Evolutionary conservation across 1,140 invertebrate genomes (phyloP).

Genomic region (Macrosteles quadrilineatus): DNA sequence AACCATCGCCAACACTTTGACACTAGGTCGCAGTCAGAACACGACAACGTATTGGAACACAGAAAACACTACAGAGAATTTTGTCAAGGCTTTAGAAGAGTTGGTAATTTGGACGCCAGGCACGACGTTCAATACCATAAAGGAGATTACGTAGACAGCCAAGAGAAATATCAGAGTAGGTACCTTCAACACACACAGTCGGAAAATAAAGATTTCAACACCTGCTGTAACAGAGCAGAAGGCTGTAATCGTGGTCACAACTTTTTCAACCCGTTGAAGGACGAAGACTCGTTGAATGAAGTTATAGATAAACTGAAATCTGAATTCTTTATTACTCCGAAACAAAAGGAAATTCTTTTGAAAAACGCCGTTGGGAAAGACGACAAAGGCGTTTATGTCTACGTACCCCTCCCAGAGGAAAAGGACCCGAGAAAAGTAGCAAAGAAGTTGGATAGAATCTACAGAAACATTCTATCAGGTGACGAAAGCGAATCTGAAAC

Average conservation of each 20-base stretch:
- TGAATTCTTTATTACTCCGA: slow-evolving; percentile 7
- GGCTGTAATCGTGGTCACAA: background rate
- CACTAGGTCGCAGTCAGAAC: background rate
- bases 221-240: background rate
- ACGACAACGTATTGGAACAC: background rate
- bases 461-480: background rate
- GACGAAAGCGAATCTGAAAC: background rate
- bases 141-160: background rate
- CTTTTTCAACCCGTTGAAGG: background rate
- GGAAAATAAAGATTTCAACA: background rate
- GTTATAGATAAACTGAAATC: slow-evolving; percentile 15
- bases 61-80: background rate
- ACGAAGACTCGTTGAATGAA: background rate
- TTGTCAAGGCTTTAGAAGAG: background rate
- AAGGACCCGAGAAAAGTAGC: slow-evolving; percentile 14
- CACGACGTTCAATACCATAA: background rate
- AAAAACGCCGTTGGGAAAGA: background rate
- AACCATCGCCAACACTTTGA: too few species aligned
- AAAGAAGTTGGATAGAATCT: background rate
- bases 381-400: slow-evolving; percentile 2
- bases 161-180: background rate
- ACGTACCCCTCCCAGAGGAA: slow-evolving; percentile 12
- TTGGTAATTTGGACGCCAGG: background rate
- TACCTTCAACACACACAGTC: background rate
- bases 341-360: background rate